Base-by-base conservation (phyloP, 2,888 invertebrate genomes). In the Oithona nana region DNA sequence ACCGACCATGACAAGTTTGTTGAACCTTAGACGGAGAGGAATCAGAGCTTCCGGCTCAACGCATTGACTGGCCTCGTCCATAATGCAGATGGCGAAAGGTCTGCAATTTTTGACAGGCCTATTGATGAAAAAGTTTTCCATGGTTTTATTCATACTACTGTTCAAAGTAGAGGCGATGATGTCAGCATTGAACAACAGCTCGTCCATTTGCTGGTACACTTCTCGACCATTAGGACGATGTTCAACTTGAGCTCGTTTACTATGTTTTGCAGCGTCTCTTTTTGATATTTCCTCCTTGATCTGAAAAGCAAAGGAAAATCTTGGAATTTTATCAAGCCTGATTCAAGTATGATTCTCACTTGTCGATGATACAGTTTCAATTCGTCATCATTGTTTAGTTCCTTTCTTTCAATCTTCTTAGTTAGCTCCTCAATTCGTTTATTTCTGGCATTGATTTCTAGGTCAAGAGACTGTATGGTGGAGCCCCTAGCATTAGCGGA, bases 1-100 rank as follows among this genome's bases (percentile, higher is more conserved):
- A 0, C 92, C 92, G 30, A 92, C 84, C 65, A 93, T 76, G 49
- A 90, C 80, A 57, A 92, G 74, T 60, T 81, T 83, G 55, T 79
- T 80, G 3, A 87, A 79, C 60, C 83, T 83, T 65, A 87, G 80
- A 69, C 81, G 79, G 54, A 90, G 76, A 0, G 90, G 90, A 66
- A 88, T 80, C 66, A 90, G 74, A 1, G 83, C 80, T 73, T 88
- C 88, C 1, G 86, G 81, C 72, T 93, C 93, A 48, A 80, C 82
- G 66, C 86, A 85, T 70, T 89, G 88, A 0, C 88, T 86, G 24
- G 92, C 89, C 75, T 92, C 88, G 73, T 88, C 88, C 61, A 89
- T 79, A 61, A 88, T 83, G 68, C 88, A 88, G 64, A 61, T 50
- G 24, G 52, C 28, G 22, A 61, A 57, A 1, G 30, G 22, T 22